These are phyloP conservation scores for Drosophila miranda DNA, from an alignment of 1,140 invertebrate genomes.

Conservation along the genomic window DNA sequence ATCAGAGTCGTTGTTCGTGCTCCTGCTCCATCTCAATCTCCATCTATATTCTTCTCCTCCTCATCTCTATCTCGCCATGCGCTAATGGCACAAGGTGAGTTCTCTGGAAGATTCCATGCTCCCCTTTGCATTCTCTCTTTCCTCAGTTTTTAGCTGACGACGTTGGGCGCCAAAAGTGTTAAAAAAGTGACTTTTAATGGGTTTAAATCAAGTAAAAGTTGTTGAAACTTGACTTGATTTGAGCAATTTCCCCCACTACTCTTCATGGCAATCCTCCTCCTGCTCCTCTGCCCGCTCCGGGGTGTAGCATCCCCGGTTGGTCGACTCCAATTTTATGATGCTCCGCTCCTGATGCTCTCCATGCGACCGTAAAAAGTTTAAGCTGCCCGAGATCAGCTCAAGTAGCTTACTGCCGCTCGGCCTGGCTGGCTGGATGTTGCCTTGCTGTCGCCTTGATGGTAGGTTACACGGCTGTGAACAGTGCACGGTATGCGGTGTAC, in stretches of 20 bases:
- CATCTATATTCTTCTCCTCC: conserved; percentile 12
- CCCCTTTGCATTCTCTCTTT: neutral
- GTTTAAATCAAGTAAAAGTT: conserved; percentile 81
- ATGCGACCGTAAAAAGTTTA: conserved; percentile 74
- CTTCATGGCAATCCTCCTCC: neutral
- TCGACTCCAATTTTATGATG: conserved; percentile 66
- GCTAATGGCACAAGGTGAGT: conserved; percentile 57
- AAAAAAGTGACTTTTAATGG: conserved; percentile 81
- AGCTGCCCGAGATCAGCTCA: conserved; percentile 71
- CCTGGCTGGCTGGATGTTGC: conserved; percentile 18
- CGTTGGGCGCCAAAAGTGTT: conserved; percentile 64
- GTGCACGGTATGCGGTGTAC: conserved; percentile 2
- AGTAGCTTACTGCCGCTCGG: conserved; percentile 51
- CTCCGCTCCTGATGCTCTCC: conserved; percentile 38
- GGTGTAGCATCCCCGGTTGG: conserved; percentile 37
- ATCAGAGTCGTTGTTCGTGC: conserved; percentile 24
- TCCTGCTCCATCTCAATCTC: conserved; percentile 7
- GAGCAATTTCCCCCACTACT: conserved; percentile 35
- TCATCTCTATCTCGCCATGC: conserved; percentile 37
- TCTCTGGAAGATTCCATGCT: conserved; percentile 7
- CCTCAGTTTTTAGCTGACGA: conserved; percentile 10
- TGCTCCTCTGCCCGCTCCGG: neutral
- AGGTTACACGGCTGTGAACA: neutral
- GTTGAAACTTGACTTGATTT: conserved; percentile 79
- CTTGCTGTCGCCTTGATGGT: neutral